These are phyloP conservation scores for Plumapathes pennacea DNA, from an alignment of 92 coral and sea anemone species.

Conservation along the genomic window DNA sequence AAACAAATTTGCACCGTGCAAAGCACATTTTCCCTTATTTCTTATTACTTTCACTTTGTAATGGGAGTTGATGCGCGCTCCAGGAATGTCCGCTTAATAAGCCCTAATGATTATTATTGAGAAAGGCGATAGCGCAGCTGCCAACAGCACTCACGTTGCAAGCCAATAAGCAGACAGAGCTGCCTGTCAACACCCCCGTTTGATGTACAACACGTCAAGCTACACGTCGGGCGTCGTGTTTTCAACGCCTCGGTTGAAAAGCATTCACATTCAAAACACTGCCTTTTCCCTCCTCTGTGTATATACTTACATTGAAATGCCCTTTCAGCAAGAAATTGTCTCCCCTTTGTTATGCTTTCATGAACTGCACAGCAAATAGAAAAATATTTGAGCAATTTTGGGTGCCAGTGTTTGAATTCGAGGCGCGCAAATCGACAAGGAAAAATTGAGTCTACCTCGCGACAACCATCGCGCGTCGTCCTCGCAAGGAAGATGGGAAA, in stretches of 20 bases:
- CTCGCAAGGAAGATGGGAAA: slow-evolving; percentile 20
- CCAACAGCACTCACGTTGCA: slow-evolving; percentile 67
- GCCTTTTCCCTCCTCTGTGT: slow-evolving; percentile 80
- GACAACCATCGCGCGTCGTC: slow-evolving; percentile 20
- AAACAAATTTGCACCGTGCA: too few species aligned
- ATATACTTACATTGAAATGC: slow-evolving; percentile 77
- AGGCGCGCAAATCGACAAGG: slow-evolving; percentile 63
- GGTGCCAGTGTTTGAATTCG: slow-evolving; percentile 64
- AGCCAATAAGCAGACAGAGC: slow-evolving; percentile 81
- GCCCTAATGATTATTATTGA: slow-evolving; percentile 91
- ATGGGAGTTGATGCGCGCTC: slow-evolving; percentile 73
- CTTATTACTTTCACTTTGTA: slow-evolving; percentile 46
- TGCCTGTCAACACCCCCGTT: slow-evolving; percentile 90
- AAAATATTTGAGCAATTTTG: slow-evolving; percentile 79
- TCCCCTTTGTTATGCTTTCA: slow-evolving; percentile 79
- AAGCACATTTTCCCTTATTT: too few species aligned
- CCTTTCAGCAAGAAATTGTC: slow-evolving; percentile 70
- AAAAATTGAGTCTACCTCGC: slow-evolving; percentile 51
- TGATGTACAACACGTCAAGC: slow-evolving; percentile 85
- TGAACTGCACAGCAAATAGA: slow-evolving; percentile 85
- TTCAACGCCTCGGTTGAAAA: slow-evolving; percentile 88
- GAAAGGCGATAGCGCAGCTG: slow-evolving; percentile 90
- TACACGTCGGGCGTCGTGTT: slow-evolving; percentile 72
- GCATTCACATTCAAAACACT: slow-evolving; percentile 69
- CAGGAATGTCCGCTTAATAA: slow-evolving; percentile 79